These are phyloP conservation scores for Sporophila hypoxantha DNA, from an alignment of 2,113 vertebrate genomes.

Conservation along the genomic window DNA sequence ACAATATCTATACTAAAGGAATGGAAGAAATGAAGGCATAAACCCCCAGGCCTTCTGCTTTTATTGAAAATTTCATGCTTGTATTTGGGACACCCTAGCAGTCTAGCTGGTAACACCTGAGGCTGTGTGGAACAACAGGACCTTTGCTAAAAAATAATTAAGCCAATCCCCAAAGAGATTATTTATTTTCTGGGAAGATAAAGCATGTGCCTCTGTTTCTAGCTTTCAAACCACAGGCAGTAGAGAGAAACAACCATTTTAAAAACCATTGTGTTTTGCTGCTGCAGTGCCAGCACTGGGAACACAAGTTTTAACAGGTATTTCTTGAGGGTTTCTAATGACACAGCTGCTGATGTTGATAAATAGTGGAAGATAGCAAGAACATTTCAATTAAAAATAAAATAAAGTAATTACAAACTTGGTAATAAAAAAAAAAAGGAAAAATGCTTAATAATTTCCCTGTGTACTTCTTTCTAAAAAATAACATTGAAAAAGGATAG, in stretches of 20 bases:
- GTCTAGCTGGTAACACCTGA: neutral
- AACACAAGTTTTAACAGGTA: neutral
- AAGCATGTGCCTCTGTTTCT: neutral
- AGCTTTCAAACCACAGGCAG: neutral
- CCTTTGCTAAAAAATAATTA: neutral
- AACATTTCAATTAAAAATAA: neutral
- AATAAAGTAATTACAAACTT: neutral
- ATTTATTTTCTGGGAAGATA: neutral
- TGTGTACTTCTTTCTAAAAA: neutral
- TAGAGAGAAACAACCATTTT: neutral
- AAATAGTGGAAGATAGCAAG: neutral
- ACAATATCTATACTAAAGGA: neutral
- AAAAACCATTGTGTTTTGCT: neutral
- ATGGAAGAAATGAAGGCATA: neutral
- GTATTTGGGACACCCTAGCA: neutral
- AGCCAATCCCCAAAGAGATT: neutral
- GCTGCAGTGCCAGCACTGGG: neutral
- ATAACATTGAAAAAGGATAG: neutral
- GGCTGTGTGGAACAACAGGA: neutral
- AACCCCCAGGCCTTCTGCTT: neutral
- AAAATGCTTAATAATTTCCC: neutral
- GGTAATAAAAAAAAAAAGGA: neutral
- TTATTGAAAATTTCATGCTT: neutral
- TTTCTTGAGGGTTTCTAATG: neutral
- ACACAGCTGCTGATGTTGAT: neutral